Conservation (phyloP, 2,888 invertebrate species). For the Pyrocoelia pectoralis region DNA sequence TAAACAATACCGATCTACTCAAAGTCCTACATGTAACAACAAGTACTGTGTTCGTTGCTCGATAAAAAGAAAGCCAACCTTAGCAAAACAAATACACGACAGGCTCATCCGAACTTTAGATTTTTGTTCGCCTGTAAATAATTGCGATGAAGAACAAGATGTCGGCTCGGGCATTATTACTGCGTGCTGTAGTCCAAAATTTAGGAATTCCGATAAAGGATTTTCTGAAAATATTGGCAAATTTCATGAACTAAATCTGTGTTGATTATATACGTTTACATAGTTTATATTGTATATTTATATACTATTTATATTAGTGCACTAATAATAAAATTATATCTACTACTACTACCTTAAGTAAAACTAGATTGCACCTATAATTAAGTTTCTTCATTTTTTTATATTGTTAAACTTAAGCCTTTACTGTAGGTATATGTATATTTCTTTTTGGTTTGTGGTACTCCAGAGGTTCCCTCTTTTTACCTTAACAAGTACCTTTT, state of each 20-base stretch:
- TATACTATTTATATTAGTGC: too few relatives aligned
- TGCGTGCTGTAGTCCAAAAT: conserved; percentile 21
- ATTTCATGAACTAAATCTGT: conserved; percentile 34
- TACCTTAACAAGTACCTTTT: too few relatives aligned
- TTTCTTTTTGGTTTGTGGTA: too few relatives aligned
- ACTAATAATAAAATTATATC: too few relatives aligned
- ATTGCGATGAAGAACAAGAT: not conserved
- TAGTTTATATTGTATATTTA: not conserved
- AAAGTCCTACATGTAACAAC: not conserved
- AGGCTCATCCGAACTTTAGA: conserved; percentile 36
- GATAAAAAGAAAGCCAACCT: conserved; percentile 25
- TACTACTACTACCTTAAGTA: too few relatives aligned
- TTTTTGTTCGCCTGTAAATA: conserved; percentile 3
- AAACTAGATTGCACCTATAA: too few relatives aligned
- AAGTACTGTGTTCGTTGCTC: conserved; percentile 18
- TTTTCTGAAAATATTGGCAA: conserved; percentile 36
- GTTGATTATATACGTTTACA: conserved; percentile 12
- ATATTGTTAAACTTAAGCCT: too few relatives aligned
- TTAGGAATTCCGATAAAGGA: conserved; percentile 25
- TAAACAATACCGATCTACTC: not conserved
- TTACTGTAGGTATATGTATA: too few relatives aligned
- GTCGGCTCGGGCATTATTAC: not conserved
- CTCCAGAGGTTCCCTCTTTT: too few relatives aligned
- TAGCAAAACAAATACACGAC: conserved; percentile 39
- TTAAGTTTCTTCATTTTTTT: too few relatives aligned